Evolutionary conservation across 2,113 vertebrate species (phyloP).

Genomic region (Delphinapterus leucas): DNA sequence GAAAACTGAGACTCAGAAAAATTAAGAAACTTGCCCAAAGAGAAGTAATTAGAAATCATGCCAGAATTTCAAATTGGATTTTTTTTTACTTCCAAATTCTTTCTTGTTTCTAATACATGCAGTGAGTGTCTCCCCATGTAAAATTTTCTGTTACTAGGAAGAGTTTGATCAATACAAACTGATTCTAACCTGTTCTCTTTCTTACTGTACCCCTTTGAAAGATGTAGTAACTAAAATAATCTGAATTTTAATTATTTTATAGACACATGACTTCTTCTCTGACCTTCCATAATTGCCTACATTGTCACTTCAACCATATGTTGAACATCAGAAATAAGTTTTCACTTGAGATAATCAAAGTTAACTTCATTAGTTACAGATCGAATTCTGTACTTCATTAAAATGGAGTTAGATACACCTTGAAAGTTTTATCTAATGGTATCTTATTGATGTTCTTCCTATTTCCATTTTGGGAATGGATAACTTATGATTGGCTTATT

Average conservation of each 20-base stretch:
- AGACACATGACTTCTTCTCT: neutral
- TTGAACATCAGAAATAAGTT: neutral
- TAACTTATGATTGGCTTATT: neutral
- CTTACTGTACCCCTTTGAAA: neutral
- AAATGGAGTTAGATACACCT: neutral
- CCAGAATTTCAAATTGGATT: neutral
- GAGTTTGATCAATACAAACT: neutral
- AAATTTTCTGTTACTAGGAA: neutral
- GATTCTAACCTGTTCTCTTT: neutral
- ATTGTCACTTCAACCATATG: neutral
- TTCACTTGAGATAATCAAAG: neutral
- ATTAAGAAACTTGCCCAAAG: neutral
- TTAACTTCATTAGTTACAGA: constrained; percentile 22
- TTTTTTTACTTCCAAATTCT: neutral
- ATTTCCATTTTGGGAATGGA: constrained; percentile 1
- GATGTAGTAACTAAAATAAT: neutral
- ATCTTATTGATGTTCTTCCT: neutral
- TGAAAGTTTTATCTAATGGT: constrained; percentile 31
- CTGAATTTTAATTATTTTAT: neutral
- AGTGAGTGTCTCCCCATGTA: neutral
- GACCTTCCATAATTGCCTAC: neutral
- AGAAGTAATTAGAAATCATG: neutral
- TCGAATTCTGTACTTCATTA: constrained; percentile 47
- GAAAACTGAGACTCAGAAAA: neutral
- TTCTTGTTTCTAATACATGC: neutral